Conservation (phyloP, 2,113 vertebrate genomes). For the Noctilio leporinus region DNA sequence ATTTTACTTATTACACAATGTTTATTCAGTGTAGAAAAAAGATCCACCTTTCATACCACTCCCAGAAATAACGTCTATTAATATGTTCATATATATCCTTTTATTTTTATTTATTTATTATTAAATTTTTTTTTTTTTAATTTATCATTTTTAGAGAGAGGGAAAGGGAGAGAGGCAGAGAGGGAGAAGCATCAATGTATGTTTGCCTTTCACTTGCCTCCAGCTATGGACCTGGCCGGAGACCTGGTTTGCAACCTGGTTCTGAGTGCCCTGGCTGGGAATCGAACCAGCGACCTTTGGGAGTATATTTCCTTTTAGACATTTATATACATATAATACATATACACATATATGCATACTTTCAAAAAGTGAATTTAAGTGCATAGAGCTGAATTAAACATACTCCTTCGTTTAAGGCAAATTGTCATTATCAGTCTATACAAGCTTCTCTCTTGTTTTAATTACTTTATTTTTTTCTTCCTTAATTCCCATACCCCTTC, state of each 20-base stretch:
- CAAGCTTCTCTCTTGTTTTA: constrained; percentile 20
- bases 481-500: not conserved
- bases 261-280: too few species aligned
- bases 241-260: too few species aligned
- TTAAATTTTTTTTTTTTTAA: too few species aligned
- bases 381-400: constrained; percentile 15
- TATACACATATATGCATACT: not conserved
- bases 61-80: not conserved
- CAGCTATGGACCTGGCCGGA: too few species aligned
- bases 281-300: too few species aligned
- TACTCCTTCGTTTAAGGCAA: constrained; percentile 5
- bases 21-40: constrained; percentile 4
- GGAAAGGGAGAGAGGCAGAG: too few species aligned
- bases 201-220: too few species aligned
- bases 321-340: not conserved
- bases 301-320: not conserved
- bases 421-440: not conserved
- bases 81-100: not conserved
- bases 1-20: not conserved
- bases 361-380: not conserved
- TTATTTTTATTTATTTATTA: too few species aligned
- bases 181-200: too few species aligned
- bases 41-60: constrained; percentile 12
- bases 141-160: too few species aligned
- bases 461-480: not conserved